These are phyloP conservation scores for Papilio machaon DNA, from an alignment of 1,140 invertebrate genomes.

Conservation along the genomic window DNA sequence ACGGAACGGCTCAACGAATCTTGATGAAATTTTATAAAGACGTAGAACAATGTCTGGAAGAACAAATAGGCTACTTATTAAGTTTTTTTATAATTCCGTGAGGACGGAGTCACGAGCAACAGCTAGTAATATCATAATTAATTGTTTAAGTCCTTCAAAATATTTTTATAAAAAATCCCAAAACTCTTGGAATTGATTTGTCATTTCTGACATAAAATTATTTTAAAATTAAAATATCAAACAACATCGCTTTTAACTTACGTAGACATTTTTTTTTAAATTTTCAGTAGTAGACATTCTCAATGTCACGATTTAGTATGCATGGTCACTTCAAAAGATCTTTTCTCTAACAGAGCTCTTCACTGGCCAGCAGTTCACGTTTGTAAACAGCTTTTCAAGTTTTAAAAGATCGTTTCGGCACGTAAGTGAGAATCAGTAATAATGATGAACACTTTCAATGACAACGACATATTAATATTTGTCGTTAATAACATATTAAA, in stretches of 20 bases:
- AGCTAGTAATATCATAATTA: no score
- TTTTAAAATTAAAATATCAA: not conserved
- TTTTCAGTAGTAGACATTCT: not conserved
- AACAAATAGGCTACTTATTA: no score
- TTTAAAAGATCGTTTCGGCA: constrained; percentile 42
- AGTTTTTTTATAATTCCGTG: no score
- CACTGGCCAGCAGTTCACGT: constrained; percentile 47
- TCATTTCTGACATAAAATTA: not conserved
- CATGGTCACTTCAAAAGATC: constrained; percentile 47
- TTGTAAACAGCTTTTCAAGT: constrained; percentile 60
- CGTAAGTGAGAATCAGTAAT: not conserved
- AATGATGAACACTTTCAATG: not conserved
- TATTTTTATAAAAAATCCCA: no score
- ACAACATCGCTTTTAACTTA: not conserved
- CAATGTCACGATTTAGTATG: constrained; percentile 32
- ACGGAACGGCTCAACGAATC: no score
- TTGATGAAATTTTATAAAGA: no score
- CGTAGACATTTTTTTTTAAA: no score
- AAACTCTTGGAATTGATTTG: not conserved
- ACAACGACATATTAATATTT: not conserved
- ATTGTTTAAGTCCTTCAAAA: no score
- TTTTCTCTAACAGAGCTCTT: constrained; percentile 52
- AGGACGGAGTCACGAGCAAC: no score
- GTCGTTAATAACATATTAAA: no score
- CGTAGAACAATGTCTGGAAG: no score